A percentile compares a stretch with the other conserved stretches of the same genome.
These are phyloP conservation scores for Apodemus sylvaticus DNA, from an alignment of 2,113 vertebrate species.

Conservation along the genomic window DNA sequence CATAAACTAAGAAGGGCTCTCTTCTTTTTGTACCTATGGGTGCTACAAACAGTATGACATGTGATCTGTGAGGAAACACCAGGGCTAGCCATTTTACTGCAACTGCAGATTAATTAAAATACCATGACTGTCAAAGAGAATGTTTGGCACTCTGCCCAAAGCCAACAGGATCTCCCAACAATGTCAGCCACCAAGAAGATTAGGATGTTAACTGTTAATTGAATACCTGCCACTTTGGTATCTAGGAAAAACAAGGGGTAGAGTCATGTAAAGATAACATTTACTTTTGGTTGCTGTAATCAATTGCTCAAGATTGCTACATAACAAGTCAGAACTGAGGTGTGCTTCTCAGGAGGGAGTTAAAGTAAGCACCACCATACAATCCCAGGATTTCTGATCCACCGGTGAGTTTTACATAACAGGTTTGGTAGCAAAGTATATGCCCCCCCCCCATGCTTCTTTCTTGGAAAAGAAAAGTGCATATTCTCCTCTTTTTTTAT, in stretches of 20 bases:
- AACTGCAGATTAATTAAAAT: conserved; percentile 75
- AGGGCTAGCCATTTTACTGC: conserved; percentile 70
- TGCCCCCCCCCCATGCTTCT: neutral
- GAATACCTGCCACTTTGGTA: conserved; percentile 72
- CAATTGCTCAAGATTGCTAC: conserved; percentile 39
- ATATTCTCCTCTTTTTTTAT: conserved; percentile 46
- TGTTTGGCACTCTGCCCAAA: conserved; percentile 74
- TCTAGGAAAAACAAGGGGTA: conserved; percentile 58
- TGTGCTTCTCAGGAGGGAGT: neutral
- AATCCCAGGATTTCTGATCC: neutral
- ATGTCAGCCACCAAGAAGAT: conserved; percentile 76
- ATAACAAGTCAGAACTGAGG: conserved; percentile 57
- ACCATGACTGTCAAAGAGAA: conserved; percentile 61
- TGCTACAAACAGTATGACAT: conserved; percentile 34
- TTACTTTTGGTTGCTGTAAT: conserved; percentile 30
- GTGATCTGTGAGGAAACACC: conserved; percentile 49
- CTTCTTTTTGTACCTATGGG: conserved; percentile 32
- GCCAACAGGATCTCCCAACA: conserved; percentile 78
- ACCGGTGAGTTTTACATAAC: conserved; percentile 46
- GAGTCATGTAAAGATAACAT: conserved; percentile 38
- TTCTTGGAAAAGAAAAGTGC: conserved; percentile 33
- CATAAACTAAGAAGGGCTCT: conserved; percentile 52
- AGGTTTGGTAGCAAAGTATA: neutral
- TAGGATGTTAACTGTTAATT: conserved; percentile 80
- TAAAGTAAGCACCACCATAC: neutral